Base-by-base conservation (phyloP, 2,888 invertebrate species). In the Dioctria linearis region DNA sequence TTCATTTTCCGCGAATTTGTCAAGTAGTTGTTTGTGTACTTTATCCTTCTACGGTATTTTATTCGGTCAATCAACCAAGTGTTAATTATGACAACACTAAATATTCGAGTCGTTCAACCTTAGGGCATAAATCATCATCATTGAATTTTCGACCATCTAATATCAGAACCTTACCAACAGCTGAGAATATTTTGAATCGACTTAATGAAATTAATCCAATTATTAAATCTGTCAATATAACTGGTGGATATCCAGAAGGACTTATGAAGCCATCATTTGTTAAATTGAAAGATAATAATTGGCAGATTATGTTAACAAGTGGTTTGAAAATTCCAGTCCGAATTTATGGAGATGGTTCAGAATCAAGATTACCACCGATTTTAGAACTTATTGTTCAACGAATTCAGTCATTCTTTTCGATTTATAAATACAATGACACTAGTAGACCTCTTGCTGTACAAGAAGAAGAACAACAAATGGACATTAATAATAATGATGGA, bases 381-480 rank as follows among this genome's bases (percentile, higher is more conserved):
- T 86, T 94, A 82, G 94, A 94, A 85, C 91, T 91, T 83, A 86
- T 94, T 59, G 91, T 94, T 5, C 94, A 94, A 86, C 90, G 92
- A 67, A 91, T 94, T 78, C 94, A 94, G 87, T 91, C 92, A 0
- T 90, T 92, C 84, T 92, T 93, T 88, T 94, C 94, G 0, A 91
- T 92, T n/a, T 92, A 92, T 84, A 88, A 91, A 76, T 90, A 92
- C 40, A 90, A 91, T 83, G 91, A 92, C 85, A 85, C 91, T 83
- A 90, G 90, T 85, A 83, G 90, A 83, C 90, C 90, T 5, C 11
- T 71, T 49, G 49, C 54, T 9, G 25, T 13, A n/a, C 42, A 67
- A 67, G 65, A 65, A 37, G 69, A 71, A 39, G 49, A 71, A 4
- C n/a, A 57, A 11, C n/a, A n/a, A n/a, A n/a, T 13, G 4, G 46